A percentile compares a stretch with the other conserved stretches of the same genome.
phyloP scores from a whole-genome alignment of 2,797 vertebrate genomes.

The Gymnoscopelus microlampas region DNA sequence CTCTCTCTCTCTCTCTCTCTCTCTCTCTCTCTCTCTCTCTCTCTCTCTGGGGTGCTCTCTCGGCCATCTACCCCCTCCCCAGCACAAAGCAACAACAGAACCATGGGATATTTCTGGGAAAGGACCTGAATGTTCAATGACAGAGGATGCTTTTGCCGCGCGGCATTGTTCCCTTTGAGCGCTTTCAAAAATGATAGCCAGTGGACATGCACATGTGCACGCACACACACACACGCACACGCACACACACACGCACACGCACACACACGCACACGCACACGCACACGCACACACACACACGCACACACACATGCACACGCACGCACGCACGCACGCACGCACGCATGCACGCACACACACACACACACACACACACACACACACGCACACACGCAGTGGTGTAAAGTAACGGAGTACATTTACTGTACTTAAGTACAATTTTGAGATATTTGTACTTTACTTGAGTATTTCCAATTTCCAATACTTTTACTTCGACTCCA shows the following conservation, averaged over 20 bases:
- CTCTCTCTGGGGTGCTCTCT: slow-evolving; percentile 70
- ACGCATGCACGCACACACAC: neutral
- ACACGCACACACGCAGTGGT: no score
- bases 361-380: neutral
- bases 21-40: slow-evolving; percentile 63
- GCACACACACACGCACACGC: slow-evolving; percentile 4
- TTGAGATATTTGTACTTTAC: no score
- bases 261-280: slow-evolving; percentile 6
- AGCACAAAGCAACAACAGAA: slow-evolving; percentile 65
- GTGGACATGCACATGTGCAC: slow-evolving; percentile 20
- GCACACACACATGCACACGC: slow-evolving; percentile 2
- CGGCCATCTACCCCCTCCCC: slow-evolving; percentile 75
- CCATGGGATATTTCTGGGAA: slow-evolving; percentile 73
- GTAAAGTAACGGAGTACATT: no score
- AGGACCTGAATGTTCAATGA: slow-evolving; percentile 65
- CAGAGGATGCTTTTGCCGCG: slow-evolving; percentile 61
- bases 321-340: slow-evolving; percentile 1
- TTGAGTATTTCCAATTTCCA: no score
- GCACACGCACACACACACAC: slow-evolving; percentile 9
- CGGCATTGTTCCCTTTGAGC: slow-evolving; percentile 68
- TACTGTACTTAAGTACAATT: no score
- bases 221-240: slow-evolving; percentile 2
- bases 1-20: slow-evolving; percentile 62
- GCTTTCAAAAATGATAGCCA: slow-evolving; percentile 61
- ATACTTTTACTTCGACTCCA: no score